A percentile compares a stretch with the other conserved stretches of the same genome.
Evolutionary conservation across 1,140 invertebrate species (phyloP).

Genomic region (Drosophila athabasca): DNA sequence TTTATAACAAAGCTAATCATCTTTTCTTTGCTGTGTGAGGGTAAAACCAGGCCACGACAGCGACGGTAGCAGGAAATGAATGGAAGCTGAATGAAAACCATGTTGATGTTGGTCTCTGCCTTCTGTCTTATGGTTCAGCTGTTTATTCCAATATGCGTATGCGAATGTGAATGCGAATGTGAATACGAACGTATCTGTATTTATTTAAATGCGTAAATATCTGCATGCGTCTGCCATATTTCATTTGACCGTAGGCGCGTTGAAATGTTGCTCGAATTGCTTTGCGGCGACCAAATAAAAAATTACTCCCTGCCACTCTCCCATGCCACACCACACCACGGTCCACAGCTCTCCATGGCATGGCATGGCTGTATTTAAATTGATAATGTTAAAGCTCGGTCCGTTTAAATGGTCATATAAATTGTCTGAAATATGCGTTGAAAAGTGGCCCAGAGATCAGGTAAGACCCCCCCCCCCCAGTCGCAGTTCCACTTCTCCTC

Average conservation of each 20-base stretch:
- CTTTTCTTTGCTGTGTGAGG: constrained; percentile 4
- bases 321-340: too few species aligned
- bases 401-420: constrained; percentile 38
- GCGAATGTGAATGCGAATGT: constrained; percentile 15
- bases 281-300: constrained; percentile 51
- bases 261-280: constrained; percentile 65
- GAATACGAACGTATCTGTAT: constrained; percentile 30
- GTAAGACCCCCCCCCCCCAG: constrained; percentile 1
- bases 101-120: constrained; percentile 55
- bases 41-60: constrained; percentile 53
- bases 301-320: constrained; percentile 23
- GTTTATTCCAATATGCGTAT: constrained; percentile 58
- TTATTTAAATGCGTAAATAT: constrained; percentile 78
- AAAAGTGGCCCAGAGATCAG: constrained; percentile 51
- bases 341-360: constrained; percentile 3
- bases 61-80: constrained; percentile 67
- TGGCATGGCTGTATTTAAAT: constrained; percentile 43
- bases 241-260: constrained; percentile 73
- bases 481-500: too few species aligned
- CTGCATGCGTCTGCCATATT: constrained; percentile 69
- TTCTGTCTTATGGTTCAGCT: constrained; percentile 30
- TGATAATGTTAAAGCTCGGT: constrained; percentile 60
- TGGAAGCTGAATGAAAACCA: constrained; percentile 64
- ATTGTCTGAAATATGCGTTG: constrained; percentile 48
- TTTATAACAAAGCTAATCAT: constrained; percentile 23